These are phyloP conservation scores for Stramonita haemastoma DNA, from an alignment of 2,888 invertebrate species.

Conservation along the genomic window DNA sequence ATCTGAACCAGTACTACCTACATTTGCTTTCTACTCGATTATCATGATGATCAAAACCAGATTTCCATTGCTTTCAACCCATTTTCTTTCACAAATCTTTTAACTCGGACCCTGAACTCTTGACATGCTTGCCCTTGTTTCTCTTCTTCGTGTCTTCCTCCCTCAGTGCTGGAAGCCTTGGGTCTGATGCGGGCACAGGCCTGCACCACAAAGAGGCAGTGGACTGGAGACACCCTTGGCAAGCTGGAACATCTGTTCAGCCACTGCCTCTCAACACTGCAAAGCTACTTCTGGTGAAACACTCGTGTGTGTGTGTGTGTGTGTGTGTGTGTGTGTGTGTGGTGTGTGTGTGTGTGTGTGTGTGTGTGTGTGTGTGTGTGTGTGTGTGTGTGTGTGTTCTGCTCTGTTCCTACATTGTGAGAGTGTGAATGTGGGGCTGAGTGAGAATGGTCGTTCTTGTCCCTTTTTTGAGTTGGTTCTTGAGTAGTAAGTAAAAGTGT, in stretches of 20 bases:
- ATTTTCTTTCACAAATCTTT: too few species aligned
- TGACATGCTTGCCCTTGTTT: neutral
- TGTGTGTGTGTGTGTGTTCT: neutral
- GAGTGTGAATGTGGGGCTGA: neutral
- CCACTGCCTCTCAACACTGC: neutral
- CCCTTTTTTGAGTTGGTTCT: constrained; percentile 23
- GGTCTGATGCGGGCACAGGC: too few species aligned
- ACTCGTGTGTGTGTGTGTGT: neutral
- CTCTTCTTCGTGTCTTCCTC: neutral
- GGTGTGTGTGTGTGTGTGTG: too few species aligned
- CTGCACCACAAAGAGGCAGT: too few species aligned
- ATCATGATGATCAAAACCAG: too few species aligned
- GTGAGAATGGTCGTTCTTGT: neutral
- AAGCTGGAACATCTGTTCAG: neutral
- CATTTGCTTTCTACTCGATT: too few species aligned
- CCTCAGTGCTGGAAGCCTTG: too few species aligned
- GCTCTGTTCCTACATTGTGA: neutral
- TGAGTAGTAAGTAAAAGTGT: constrained; percentile 39
- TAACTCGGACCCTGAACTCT: neutral
- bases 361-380: neutral
- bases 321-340: neutral
- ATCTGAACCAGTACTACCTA: too few species aligned
- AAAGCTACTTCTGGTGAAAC: neutral
- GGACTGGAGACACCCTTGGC: neutral
- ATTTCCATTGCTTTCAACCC: too few species aligned